Percentiles rank a stretch among this genome's conserved stretches.
Evolutionary conservation across 1,140 invertebrate species (phyloP).

Genomic region (Callitettix versicolor): DNA sequence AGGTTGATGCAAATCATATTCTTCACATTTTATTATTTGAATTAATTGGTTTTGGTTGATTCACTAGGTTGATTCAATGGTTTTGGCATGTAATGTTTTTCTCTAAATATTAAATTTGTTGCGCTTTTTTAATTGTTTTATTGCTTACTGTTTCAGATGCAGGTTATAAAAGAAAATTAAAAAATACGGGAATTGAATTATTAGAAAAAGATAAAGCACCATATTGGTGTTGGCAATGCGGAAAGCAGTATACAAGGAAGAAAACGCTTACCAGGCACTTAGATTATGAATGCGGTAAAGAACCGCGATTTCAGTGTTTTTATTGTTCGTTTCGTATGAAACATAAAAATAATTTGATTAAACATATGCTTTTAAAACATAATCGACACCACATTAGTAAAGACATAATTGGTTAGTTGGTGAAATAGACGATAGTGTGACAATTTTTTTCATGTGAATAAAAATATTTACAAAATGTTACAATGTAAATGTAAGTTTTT

Average conservation of each 20-base stretch:
- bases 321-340: constrained; percentile 28
- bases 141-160: constrained; percentile 26
- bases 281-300: constrained; percentile 74
- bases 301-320: constrained; percentile 35
- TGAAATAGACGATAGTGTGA: too few relatives aligned
- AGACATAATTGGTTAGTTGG: too few relatives aligned
- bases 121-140: too few relatives aligned
- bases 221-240: constrained; percentile 51
- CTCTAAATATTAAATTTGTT: too few relatives aligned
- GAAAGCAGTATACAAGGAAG: constrained; percentile 66
- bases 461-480: too few relatives aligned
- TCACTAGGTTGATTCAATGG: too few relatives aligned
- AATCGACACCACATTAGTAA: not conserved
- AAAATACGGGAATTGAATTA: not conserved
- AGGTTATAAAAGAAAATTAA: constrained; percentile 27
- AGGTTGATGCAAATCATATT: too few relatives aligned
- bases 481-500: too few relatives aligned
- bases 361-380: constrained; percentile 12
- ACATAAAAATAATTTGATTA: constrained; percentile 5
- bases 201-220: not conserved
- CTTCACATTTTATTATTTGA: not conserved
- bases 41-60: constrained; percentile 27
- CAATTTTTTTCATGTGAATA: too few relatives aligned
- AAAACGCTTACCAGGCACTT: constrained; percentile 69
- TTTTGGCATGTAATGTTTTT: too few relatives aligned